phyloP scores from a whole-genome alignment of 2,113 vertebrate species.

The Pao palembangensis region DNA sequence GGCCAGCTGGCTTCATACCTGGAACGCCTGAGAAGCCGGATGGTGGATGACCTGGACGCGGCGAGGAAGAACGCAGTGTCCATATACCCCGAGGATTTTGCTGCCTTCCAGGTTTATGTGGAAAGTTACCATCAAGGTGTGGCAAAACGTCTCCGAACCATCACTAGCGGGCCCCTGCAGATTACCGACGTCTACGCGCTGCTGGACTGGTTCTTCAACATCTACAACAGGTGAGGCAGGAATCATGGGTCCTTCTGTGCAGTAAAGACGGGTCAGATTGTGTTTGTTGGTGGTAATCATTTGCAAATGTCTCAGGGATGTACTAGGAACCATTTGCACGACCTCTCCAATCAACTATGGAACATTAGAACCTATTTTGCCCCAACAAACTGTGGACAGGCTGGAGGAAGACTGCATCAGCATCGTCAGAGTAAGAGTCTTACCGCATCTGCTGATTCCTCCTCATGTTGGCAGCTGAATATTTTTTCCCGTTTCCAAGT shows the following conservation, averaged over 20 bases:
- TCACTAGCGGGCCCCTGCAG: slow-evolving; percentile 72
- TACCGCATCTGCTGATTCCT: too few relatives aligned
- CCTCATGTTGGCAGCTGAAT: too few relatives aligned
- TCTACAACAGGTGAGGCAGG: slow-evolving; percentile 81
- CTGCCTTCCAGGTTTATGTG: slow-evolving; percentile 81
- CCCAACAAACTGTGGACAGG: slow-evolving; percentile 68
- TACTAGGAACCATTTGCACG: slow-evolving; percentile 66
- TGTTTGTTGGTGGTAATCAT: neutral
- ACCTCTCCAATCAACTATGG: slow-evolving; percentile 61
- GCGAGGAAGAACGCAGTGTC: slow-evolving; percentile 80
- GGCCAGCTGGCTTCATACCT: slow-evolving; percentile 73
- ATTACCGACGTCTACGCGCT: slow-evolving; percentile 84
- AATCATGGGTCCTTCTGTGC: neutral
- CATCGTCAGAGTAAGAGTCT: slow-evolving; percentile 65
- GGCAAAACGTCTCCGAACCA: slow-evolving; percentile 73
- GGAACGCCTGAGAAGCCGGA: slow-evolving; percentile 73
- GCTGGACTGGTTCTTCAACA: slow-evolving; percentile 87
- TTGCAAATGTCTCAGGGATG: slow-evolving; percentile 59
- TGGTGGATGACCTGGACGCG: slow-evolving; percentile 80
- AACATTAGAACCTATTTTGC: slow-evolving; percentile 66
- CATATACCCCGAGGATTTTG: slow-evolving; percentile 81
- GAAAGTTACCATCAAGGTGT: slow-evolving; percentile 84
- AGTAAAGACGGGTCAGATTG: neutral
- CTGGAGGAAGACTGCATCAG: slow-evolving; percentile 75
- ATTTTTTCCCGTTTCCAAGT: too few relatives aligned